phyloP scores from a whole-genome alignment of 1,140 invertebrate genomes.

The Drosophila tropicalis region DNA sequence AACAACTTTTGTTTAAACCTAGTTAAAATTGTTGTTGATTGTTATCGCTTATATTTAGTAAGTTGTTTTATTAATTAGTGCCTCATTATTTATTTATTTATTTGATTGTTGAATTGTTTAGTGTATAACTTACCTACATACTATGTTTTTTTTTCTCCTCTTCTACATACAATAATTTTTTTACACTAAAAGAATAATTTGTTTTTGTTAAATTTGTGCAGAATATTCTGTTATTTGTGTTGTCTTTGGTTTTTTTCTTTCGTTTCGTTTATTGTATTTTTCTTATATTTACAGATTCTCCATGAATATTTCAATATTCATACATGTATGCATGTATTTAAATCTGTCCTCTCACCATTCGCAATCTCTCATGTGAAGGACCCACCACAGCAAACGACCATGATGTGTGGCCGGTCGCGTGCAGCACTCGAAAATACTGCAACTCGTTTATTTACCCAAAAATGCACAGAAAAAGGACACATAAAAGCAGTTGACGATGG shows the following conservation, averaged over 20 bases:
- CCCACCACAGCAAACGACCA: slow-evolving; percentile 1
- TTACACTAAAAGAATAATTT: slow-evolving; percentile 31
- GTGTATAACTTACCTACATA: slow-evolving; percentile 41
- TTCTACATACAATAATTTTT: slow-evolving; percentile 30
- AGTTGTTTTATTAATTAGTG: slow-evolving; percentile 43
- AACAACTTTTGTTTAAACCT: background rate
- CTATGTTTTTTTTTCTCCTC: background rate
- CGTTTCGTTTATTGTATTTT: background rate
- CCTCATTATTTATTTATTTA: slow-evolving; percentile 48
- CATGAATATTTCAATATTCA: slow-evolving; percentile 10
- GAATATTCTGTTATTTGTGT: slow-evolving; percentile 30
- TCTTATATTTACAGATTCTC: background rate
- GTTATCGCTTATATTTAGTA: slow-evolving; percentile 42
- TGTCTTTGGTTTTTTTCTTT: slow-evolving; percentile 22
- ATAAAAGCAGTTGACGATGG: slow-evolving; percentile 29
- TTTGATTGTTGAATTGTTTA: slow-evolving; percentile 52
- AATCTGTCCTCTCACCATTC: background rate
- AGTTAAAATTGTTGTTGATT: slow-evolving; percentile 43
- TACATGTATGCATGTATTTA: background rate
- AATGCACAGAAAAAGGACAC: slow-evolving; percentile 63
- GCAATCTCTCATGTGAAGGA: background rate
- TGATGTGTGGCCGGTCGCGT: slow-evolving; percentile 28
- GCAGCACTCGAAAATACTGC: slow-evolving; percentile 46
- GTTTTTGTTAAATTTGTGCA: slow-evolving; percentile 32
- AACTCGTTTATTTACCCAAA: slow-evolving; percentile 64